Percentiles rank a stretch among this genome's conserved stretches.
Evolutionary conservation across 1,140 invertebrate genomes (phyloP).

Genomic region (Zaprionus inermis): DNA sequence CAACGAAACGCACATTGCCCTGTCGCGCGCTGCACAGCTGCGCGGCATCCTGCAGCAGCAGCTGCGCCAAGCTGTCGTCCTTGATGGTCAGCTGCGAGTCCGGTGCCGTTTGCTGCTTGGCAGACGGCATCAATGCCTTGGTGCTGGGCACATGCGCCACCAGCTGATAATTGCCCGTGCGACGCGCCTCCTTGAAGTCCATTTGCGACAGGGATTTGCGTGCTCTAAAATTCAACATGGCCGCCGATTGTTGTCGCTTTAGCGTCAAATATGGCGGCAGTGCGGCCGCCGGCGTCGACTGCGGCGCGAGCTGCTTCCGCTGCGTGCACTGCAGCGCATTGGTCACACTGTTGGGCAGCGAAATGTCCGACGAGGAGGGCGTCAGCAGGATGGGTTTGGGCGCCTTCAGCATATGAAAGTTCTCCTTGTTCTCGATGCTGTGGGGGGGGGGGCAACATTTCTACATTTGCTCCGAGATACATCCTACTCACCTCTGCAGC

Average conservation of each 20-base stretch:
- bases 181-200: slow-evolving; percentile 73
- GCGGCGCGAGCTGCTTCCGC: not conserved
- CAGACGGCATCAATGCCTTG: not conserved
- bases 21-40: slow-evolving; percentile 35
- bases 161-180: slow-evolving; percentile 60
- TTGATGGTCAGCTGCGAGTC: slow-evolving; percentile 8
- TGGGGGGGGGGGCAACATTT: no score
- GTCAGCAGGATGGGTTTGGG: slow-evolving; percentile 43
- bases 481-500: slow-evolving; percentile 26
- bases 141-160: slow-evolving; percentile 50
- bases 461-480: no score
- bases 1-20: slow-evolving; percentile 45
- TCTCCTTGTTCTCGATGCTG: slow-evolving; percentile 37
- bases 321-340: slow-evolving; percentile 2
- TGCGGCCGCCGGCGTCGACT: not conserved
- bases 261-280: slow-evolving; percentile 52
- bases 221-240: slow-evolving; percentile 60
- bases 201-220: slow-evolving; percentile 77
- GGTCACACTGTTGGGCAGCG: slow-evolving; percentile 38
- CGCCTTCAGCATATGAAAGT: slow-evolving; percentile 18
- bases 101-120: not conserved
- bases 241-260: slow-evolving; percentile 59
- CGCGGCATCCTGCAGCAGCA: slow-evolving; percentile 45
- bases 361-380: slow-evolving; percentile 66
- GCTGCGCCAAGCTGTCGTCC: slow-evolving; percentile 31